phyloP scores from a whole-genome alignment of 1,140 invertebrate species.

The Luehdorfia chinensis region DNA sequence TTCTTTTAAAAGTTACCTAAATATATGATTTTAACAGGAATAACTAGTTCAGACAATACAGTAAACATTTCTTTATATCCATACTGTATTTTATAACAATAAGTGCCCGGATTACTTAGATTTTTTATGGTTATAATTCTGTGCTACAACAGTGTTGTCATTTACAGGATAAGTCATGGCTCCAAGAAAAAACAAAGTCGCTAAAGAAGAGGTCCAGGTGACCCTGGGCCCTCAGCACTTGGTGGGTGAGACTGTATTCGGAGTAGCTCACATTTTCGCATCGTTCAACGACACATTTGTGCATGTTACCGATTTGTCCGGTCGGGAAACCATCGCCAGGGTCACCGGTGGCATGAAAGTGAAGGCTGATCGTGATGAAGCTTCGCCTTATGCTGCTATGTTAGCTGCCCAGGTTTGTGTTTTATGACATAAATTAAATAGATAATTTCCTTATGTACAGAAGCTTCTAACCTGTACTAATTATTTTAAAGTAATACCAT shows the following conservation, averaged over 20 bases:
- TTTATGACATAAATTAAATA: no score
- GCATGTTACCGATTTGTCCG: slow-evolving; percentile 99
- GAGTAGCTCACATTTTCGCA: slow-evolving; percentile 99
- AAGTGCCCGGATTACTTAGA: slow-evolving; percentile 49
- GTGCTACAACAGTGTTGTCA: slow-evolving; percentile 55
- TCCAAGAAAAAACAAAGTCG: slow-evolving; percentile 97
- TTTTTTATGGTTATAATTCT: slow-evolving; percentile 60
- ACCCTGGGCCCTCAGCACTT: slow-evolving; percentile 97
- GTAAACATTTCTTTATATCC: slow-evolving; percentile 11
- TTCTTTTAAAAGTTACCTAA: slow-evolving; percentile 28
- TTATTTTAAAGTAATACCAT: no score
- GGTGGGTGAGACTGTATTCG: slow-evolving; percentile 98
- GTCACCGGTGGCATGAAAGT: slow-evolving; percentile 99
- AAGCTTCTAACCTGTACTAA: no score
- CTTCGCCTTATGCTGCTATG: slow-evolving; percentile 99
- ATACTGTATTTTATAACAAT: slow-evolving; percentile 15
- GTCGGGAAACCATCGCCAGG: slow-evolving; percentile 98
- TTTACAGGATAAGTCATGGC: slow-evolving; percentile 86
- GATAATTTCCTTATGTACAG: no score
- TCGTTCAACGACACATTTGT: slow-evolving; percentile 99
- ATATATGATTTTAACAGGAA: slow-evolving; percentile 17
- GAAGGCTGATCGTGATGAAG: slow-evolving; percentile 99
- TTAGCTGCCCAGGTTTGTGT: slow-evolving; percentile 95
- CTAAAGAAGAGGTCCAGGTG: slow-evolving; percentile 97
- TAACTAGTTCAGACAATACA: slow-evolving; percentile 20